Evolutionary conservation across 2,888 invertebrate species (phyloP), one percentile per base, ranked within the genome.

Genomic region (Philopedon plagiatum): DNA sequence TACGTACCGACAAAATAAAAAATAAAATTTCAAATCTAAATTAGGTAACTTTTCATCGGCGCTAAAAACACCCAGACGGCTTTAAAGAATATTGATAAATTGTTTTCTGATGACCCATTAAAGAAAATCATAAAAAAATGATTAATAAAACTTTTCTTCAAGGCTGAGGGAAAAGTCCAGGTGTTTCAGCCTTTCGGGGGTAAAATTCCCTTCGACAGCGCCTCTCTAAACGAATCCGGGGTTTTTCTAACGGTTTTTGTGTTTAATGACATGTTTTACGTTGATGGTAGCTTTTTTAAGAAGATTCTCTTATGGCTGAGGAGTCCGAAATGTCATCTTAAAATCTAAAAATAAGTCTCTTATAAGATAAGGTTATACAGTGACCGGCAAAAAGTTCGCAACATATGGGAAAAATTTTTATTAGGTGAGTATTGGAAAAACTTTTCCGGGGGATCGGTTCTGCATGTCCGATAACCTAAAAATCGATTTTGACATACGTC

Each of bases 161-260:
- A 18, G 9, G 32, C 56, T 34, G 5, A 39, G 58, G 58, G 39
- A 58, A 58, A 23, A 8, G 58, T 58, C 58, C 58, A 58, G 58
- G 58, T 58, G 58, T 49, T 11, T 19, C 26, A 8, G 57, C 13
- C 26, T 26, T 7, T 26, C 26, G 4, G 1, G 13, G 49, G 4
- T 5, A 19, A 19, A 49, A 49, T n/a, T 49, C 49, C 49, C 23
- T 49, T 49, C 23, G 49, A 49, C 49, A 49, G 23, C n/a, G 49
- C 49, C n/a, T 49, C n/a, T n/a, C 21, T 58, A 39, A 58, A 58
- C 18, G 18, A 21, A n/a, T 58, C 37, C 21, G 15, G 19, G 19
- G 21, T 37, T 58, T 58, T 58, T 58, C 13, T n/a, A 18, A 8
- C 18, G 5, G 18, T 15, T 23, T 49, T 21, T 49, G n/a, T 11